Conservation (phyloP, 2,113 vertebrate genomes). For the Cyphomyrus discorhynchus region DNA sequence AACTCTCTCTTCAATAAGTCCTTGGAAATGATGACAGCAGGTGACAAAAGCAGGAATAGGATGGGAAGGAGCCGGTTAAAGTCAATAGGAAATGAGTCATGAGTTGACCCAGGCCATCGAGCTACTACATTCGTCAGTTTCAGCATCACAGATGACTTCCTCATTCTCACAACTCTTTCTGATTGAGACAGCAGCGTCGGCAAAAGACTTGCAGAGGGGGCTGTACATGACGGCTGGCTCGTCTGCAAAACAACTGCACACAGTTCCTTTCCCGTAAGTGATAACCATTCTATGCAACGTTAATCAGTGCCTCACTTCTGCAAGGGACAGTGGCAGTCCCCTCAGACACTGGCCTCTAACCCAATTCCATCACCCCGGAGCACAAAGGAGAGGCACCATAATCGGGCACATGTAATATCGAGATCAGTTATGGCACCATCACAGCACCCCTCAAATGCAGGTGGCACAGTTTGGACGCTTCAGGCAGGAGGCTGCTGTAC, state of each 20-base stretch:
- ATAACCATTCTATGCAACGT: neutral
- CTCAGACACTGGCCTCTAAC: neutral
- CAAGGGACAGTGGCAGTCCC: neutral
- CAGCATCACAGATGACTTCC: neutral
- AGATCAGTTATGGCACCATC: no score
- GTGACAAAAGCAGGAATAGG: neutral
- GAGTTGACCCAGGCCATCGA: neutral
- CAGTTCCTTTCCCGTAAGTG: neutral
- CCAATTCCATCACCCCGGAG: no score
- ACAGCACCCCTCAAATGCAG: no score
- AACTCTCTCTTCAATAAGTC: neutral
- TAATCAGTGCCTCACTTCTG: neutral
- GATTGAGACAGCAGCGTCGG: neutral
- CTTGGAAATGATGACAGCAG: neutral
- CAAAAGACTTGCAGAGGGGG: neutral
- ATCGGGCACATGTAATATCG: no score
- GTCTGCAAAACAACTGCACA: neutral
- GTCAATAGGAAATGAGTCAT: neutral
- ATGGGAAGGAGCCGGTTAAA: neutral
- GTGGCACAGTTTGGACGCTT: no score
- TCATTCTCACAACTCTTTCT: neutral
- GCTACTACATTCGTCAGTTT: neutral
- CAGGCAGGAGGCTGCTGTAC: no score
- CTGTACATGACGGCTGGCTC: neutral
- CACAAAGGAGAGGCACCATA: no score